Conservation (phyloP, 2,888 invertebrate genomes). For the Pheosia tremula region DNA sequence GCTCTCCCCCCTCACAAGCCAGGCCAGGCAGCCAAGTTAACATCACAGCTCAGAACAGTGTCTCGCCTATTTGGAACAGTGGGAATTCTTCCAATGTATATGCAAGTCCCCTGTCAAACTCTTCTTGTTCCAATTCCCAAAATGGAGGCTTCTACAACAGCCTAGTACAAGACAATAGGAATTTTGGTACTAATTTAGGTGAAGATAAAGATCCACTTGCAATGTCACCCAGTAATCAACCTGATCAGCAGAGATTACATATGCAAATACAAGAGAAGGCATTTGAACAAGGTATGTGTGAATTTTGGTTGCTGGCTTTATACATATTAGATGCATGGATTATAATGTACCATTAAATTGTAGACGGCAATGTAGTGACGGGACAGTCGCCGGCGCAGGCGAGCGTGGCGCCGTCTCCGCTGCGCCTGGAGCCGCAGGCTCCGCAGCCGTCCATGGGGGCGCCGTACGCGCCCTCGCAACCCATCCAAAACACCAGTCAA, state of each 20-base stretch:
- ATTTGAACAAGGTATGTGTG: conserved; percentile 70
- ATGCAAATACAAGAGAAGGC: conserved; percentile 70
- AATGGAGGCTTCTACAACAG: conserved; percentile 80
- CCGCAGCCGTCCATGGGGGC: conserved; percentile 80
- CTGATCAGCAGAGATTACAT: conserved; percentile 63
- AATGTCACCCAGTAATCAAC: conserved; percentile 71
- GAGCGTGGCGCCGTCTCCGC: conserved; percentile 84
- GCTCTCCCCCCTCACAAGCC: conserved; percentile 84
- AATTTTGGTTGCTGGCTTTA: neutral
- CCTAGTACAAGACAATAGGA: conserved; percentile 69
- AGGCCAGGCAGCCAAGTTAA: conserved; percentile 75
- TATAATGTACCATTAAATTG: conserved; percentile 16
- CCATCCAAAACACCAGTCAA: conserved; percentile 43
- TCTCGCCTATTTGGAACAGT: conserved; percentile 76
- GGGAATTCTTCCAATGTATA: conserved; percentile 72
- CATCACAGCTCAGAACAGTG: conserved; percentile 76
- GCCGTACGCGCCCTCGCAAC: conserved; percentile 63
- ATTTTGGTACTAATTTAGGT: conserved; percentile 66
- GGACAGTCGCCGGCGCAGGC: conserved; percentile 87
- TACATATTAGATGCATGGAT: neutral
- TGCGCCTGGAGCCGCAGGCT: conserved; percentile 80
- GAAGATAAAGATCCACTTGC: conserved; percentile 79
- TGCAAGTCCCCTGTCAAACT: conserved; percentile 66
- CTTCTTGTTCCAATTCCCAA: conserved; percentile 70
- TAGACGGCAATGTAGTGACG: conserved; percentile 75